Base-by-base conservation (phyloP, 2,888 invertebrate genomes). In the Acleris literana region DNA sequence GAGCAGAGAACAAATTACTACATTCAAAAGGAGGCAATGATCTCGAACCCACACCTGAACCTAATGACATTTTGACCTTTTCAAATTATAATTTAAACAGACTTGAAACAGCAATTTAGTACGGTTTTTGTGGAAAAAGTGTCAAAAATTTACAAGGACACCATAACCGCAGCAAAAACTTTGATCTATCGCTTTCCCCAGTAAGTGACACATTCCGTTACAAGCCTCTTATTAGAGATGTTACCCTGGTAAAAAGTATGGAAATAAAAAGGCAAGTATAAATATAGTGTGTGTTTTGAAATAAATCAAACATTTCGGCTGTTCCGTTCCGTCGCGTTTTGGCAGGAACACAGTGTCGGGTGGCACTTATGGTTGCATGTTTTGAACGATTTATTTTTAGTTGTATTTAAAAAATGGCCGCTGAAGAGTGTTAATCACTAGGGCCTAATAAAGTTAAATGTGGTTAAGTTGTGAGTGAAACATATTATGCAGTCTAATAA, bases 331-430 rank as follows among this genome's bases (percentile, higher is more conserved):
- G 49, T 49, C 43, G 51, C 56, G 61, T 66, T 66, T 66, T 66
- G 66, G 66, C 66, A 66, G 66, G 66, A 66, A 66, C 66, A 57
- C 46, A 46, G 66, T 56, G 52, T 66, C 66, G 66, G 66, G 62
- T 66, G 61, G 56, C 66, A 66, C 61, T 66, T 66, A 66, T 25
- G 56, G 66, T 59, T 64, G 56, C 61, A 57, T 52, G 66, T 57
- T 62, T 62, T 66, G 55, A 65, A 29, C 49, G 64, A 46, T 62
- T 66, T 66, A 66, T 66, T 66, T 66, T 62, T 66, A 66, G 65
- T 52, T 22, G 13, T 33, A 33, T 52, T 62, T 57, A 57, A 66
- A 62, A 66, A 66, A 66, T 59, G 58, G 49, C 56, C 46, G 51
- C 55, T 55, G 29, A 46, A 20, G 44, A 56, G 66, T 53, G 65